These are phyloP conservation scores for Myotis brandtii DNA, from an alignment of 2,113 vertebrate species.

Conservation along the genomic window DNA sequence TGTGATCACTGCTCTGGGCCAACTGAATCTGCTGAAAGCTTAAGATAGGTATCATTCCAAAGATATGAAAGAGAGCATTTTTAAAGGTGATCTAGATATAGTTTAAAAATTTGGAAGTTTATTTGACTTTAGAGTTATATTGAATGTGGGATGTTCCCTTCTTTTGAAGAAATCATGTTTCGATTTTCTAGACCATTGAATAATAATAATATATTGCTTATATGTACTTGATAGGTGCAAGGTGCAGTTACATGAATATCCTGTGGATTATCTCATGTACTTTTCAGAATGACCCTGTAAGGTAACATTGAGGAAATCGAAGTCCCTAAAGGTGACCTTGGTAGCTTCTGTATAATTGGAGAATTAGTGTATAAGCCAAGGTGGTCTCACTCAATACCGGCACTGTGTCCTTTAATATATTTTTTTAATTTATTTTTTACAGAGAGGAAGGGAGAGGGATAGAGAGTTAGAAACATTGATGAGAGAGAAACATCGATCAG, in stretches of 20 bases:
- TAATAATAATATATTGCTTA: neutral
- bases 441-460: no score
- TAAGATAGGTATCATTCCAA: neutral
- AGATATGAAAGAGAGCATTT: neutral
- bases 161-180: neutral
- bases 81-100: neutral
- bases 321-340: neutral
- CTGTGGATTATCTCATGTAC: neutral
- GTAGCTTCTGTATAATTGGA: neutral
- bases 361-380: neutral
- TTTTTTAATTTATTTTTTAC: no score
- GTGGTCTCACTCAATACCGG: neutral
- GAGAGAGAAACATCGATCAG: no score
- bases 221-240: neutral
- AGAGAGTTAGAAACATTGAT: no score
- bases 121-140: neutral
- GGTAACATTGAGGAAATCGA: neutral
- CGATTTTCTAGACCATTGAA: neutral
- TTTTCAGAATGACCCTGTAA: neutral
- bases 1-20: neutral
- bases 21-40: neutral
- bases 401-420: neutral
- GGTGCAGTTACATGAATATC: neutral
- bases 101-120: conserved; percentile 9
- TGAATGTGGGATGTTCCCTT: neutral